Evolutionary conservation across 2,888 invertebrate species (phyloP), one percentile per base, ranked within the genome.

Genomic region (Stomorhina lunata): DNA sequence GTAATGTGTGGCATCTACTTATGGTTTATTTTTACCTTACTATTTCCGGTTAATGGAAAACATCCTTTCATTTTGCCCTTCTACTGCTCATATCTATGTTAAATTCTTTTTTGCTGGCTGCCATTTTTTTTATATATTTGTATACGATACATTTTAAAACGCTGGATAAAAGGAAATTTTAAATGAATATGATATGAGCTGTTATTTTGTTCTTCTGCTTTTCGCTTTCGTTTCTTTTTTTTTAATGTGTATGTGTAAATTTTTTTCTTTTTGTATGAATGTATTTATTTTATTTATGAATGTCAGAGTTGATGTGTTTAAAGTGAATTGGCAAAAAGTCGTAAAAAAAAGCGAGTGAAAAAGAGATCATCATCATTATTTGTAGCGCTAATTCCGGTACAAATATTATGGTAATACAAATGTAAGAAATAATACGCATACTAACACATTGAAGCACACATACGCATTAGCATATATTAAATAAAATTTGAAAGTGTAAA

Each of bases 21-120:
- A 27, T 20, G 37, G 22, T 27, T 55, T 43, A 69, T 59, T 66
- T 55, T 34, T 55, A 65, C 17, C 9, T 68, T 72, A 68, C 66
- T 71, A 81, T 72, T 77, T 81, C 77, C 77, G 68, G 71, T 66
- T 76, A 71, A 76, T 43, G 34, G 59, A 73, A 25, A 57, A 43
- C 53, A 29, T 1, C 27, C 4, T n/a, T 12, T 57, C 3, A 6
- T 40, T 25, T 9, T n/a, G 25, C n/a, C n/a, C n/a, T n/a, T n/a
- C n/a, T n/a, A n/a, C n/a, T n/a, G n/a, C n/a, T n/a, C n/a, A n/a
- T 50, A 25, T 25, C n/a, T 27, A 55, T 55, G 43, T 10, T 43
- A 57, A 29, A 43, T 32, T 4, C 12, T 32, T 43, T 43, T 61
- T 61, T 40, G 2, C 4, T 15, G 12, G 4, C 61, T 25, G 37